phyloP scores from a whole-genome alignment of 2,888 invertebrate species.

The Liopterus haemorrhoidalis region DNA sequence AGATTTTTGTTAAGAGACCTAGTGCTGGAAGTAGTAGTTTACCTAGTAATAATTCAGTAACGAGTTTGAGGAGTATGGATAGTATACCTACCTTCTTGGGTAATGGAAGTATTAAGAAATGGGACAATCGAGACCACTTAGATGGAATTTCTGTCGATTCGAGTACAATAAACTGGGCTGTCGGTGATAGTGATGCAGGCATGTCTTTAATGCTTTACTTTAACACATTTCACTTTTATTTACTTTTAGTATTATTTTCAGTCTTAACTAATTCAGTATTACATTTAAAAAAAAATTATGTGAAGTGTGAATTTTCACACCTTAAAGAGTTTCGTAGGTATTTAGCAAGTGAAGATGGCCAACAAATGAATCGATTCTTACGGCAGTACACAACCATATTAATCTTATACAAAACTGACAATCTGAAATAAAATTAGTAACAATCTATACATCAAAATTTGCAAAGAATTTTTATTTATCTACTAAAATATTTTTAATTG shows the following conservation, averaged over 20 bases:
- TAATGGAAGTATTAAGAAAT: conserved; percentile 38
- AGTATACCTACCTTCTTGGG: conserved; percentile 36
- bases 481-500: too few relatives aligned
- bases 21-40: conserved; percentile 24
- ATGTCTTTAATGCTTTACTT: conserved; percentile 35
- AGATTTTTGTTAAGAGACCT: conserved; percentile 27
- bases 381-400: background rate
- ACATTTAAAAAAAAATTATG: too few relatives aligned
- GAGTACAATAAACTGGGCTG: conserved; percentile 37
- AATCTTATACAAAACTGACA: conserved; percentile 1
- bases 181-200: conserved; percentile 44
- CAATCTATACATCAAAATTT: too few relatives aligned
- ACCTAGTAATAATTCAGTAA: conserved; percentile 15
- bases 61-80: conserved; percentile 38
- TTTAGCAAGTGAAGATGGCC: too few relatives aligned
- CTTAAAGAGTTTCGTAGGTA: too few relatives aligned
- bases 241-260: conserved; percentile 11
- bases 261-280: too few relatives aligned
- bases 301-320: too few relatives aligned
- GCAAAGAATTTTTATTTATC: too few relatives aligned
- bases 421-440: too few relatives aligned
- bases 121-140: conserved; percentile 40
- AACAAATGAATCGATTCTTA: too few relatives aligned
- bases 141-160: conserved; percentile 35
- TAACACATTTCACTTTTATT: conserved; percentile 26